Evolutionary conservation across 2,797 vertebrate genomes (phyloP), one percentile per base, ranked within the genome.

Genomic region (Brachyalestes nurse): DNA sequence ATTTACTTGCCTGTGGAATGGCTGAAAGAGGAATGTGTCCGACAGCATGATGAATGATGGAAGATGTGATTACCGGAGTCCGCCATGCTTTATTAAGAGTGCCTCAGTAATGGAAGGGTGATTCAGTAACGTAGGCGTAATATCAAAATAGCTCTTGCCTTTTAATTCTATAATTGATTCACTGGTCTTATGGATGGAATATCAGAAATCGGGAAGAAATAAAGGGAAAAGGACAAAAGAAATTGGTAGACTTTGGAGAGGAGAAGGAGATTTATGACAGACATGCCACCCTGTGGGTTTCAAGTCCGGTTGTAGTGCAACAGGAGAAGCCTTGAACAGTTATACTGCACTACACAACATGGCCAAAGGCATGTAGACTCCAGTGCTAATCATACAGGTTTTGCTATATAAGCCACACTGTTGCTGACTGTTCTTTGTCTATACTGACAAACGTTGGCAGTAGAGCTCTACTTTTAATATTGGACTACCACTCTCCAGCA

Each of bases 121-220:
- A 61, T 47, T 66, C 45, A 19, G 28, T 34, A 60, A 49, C 8
- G 7, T 13, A 45, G 19, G 21, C 21, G 23, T 8, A 6, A 62
- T 61, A 51, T 57, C 42, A 42, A 71, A 38, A n/a, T 42, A 34
- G 40, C 65, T 23, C 8, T 47, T 25, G 57, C 57, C 45, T 72
- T 7, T 64, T 72, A 72, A 72, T 79, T 72, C 23, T 45, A 72
- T 34, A 55, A 10, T 6, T 40, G n/a, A 58, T n/a, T n/a, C 25
- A 12, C 4, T 61, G 57, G 75, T 49, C 1, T 40, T 58, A 67
- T 51, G 25, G 40, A 40, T 23, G 49, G 28, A 53, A 25, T 65
- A 21, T 28, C 14, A 28, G 47, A 47, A 38, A 10, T 6, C 21
- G 47, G 17, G 67, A 49, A 55, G 19, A 23, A 61, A 17, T 45